These are phyloP conservation scores for Pyralis farinalis DNA, from an alignment of 2,888 invertebrate species.

Conservation along the genomic window DNA sequence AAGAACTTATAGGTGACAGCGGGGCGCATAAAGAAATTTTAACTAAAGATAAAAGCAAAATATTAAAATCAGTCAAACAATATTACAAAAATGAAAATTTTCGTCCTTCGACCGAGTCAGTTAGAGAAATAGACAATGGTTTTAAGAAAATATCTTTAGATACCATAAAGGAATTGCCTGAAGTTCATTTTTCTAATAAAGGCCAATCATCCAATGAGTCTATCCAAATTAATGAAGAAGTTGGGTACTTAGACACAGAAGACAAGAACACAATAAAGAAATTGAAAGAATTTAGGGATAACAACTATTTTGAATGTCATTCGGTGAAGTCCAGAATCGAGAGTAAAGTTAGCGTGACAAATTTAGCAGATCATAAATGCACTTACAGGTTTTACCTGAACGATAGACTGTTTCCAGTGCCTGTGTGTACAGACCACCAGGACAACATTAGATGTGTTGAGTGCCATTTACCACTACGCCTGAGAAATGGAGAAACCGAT, in stretches of 20 bases:
- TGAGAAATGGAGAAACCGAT: slow-evolving; percentile 19
- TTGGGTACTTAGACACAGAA: slow-evolving; percentile 32
- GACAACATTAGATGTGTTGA: slow-evolving; percentile 71
- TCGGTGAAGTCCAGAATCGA: slow-evolving; percentile 62
- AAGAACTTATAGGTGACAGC: background rate
- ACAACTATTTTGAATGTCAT: slow-evolving; percentile 83
- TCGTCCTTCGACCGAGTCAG: slow-evolving; percentile 37
- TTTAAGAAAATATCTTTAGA: slow-evolving; percentile 40
- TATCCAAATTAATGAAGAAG: slow-evolving; percentile 35
- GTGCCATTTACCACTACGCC: slow-evolving; percentile 64
- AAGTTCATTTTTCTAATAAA: slow-evolving; percentile 25
- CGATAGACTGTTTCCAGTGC: slow-evolving; percentile 78
- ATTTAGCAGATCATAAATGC: slow-evolving; percentile 63
- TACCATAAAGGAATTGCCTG: slow-evolving; percentile 54
- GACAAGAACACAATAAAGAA: slow-evolving; percentile 35
- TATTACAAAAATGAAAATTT: slow-evolving; percentile 65
- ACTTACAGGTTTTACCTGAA: slow-evolving; percentile 79
- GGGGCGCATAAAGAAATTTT: background rate
- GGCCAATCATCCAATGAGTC: slow-evolving; percentile 18
- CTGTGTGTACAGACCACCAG: slow-evolving; percentile 61
- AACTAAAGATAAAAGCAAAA: background rate
- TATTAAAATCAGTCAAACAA: slow-evolving; percentile 34
- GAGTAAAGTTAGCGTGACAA: slow-evolving; percentile 34
- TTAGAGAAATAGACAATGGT: slow-evolving; percentile 27
- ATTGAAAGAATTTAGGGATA: slow-evolving; percentile 72